A percentile compares a stretch with the other conserved stretches of the same genome.
Conservation (phyloP, 2,888 invertebrate species). For the Phalera bucephala region DNA sequence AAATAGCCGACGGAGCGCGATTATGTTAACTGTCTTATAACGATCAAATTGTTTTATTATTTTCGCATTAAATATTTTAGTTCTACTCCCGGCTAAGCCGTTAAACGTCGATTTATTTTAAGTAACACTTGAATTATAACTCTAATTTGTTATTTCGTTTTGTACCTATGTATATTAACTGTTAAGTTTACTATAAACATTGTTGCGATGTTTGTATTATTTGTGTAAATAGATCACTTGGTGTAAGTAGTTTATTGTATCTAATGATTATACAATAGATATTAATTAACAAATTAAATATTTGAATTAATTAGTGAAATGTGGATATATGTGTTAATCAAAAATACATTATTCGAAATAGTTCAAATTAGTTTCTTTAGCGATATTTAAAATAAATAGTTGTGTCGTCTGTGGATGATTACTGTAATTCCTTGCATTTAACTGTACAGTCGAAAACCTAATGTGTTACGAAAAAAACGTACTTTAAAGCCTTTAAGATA, state of each 20-base stretch:
- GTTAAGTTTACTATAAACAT: conserved; percentile 76
- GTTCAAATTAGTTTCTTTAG: conserved; percentile 71
- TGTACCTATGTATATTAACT: conserved; percentile 67
- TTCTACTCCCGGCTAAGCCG: conserved; percentile 31
- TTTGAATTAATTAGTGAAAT: conserved; percentile 55
- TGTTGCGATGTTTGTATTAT: conserved; percentile 79
- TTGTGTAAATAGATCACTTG: conserved; percentile 69
- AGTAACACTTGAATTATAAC: conserved; percentile 16
- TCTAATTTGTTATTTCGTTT: conserved; percentile 67
- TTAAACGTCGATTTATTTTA: conserved; percentile 16
- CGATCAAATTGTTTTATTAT: conserved; percentile 36
- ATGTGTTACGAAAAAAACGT: too few species aligned
- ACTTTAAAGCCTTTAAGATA: too few species aligned
- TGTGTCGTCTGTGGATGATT: conserved; percentile 36
- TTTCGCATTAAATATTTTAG: conserved; percentile 19
- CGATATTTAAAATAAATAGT: conserved; percentile 38
- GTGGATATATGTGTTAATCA: conserved; percentile 47
- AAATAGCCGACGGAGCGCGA: too few species aligned
- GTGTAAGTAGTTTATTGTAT: conserved; percentile 64
- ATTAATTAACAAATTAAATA: conserved; percentile 9
- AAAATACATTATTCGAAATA: conserved; percentile 46
- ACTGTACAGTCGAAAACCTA: conserved; percentile 41
- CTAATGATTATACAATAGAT: conserved; percentile 16
- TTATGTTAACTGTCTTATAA: too few species aligned
- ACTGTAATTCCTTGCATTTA: conserved; percentile 52